Base-by-base conservation (phyloP, 2,888 invertebrate genomes). In the Ennomos quercinarius region DNA sequence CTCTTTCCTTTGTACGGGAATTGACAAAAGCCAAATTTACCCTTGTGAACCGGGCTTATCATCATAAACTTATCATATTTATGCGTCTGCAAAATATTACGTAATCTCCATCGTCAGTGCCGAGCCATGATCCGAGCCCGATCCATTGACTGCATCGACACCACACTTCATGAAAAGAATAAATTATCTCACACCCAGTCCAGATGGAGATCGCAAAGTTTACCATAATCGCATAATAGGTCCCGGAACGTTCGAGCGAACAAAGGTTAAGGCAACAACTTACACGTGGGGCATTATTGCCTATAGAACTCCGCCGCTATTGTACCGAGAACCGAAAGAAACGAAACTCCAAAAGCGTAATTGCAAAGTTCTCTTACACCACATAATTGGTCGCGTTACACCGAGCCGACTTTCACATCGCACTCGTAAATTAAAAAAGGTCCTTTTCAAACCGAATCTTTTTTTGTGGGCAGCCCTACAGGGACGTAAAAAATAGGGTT, bases 371-470 rank as follows among this genome's bases (percentile, higher is more conserved):
- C 78, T 82, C 77, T 81, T 79, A 80, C 80, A 76, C 67, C 72
- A 68, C 68, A 73, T 83, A 84, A 83, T 83, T 81, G 83, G 78
- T 66, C 71, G 73, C 73, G 76, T 79, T 78, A 78, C 74, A 64
- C 63, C 71, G 74, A 63, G 69, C 72, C 71, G 72, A 77, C 82
- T 84, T 87, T 85, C 83, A 78, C 78, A 54, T 78, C 75, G 70
- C 68, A 76, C 73, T 78, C 84, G 83, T 83, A 83, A 85, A 86
- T 86, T 84, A 74, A 76, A 83, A 85, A 81, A 80, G 80, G 79
- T 72, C 78, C 80, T 76, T 80, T 83, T 76, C 68, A 74, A 78
- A 76, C 71, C 71, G 75, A 74, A 71, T 73, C 62, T 37, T 74
- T 82, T 17, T 84, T 82, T 84, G 84, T 75, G 76, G 75, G 74